Evolutionary conservation across 2,888 invertebrate genomes (phyloP), one percentile per base, ranked within the genome.

Genomic region (Digitonthophagus gazella): DNA sequence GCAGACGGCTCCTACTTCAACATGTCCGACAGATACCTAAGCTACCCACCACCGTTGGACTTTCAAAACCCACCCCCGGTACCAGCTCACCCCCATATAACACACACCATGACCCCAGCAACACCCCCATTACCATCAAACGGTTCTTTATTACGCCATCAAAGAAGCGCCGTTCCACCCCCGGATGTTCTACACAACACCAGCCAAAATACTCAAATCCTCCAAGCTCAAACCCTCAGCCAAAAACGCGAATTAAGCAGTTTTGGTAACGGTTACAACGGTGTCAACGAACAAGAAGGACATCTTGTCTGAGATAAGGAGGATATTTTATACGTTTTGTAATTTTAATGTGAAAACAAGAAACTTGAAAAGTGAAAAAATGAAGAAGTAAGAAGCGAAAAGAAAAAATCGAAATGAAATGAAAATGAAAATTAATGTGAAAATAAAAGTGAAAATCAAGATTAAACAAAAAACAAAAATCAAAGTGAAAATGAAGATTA

Each of bases 1-100:
- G 85, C 91, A 22, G 92, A 92, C 78, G 92, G 92, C 64, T 90
- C 92, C 54, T 93, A 92, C 80, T 92, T 91, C 85, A 92, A 92
- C 81, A 91, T 92, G 89, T 91, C 92, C 1, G 92, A 92, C 72
- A 85, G 92, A 77, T 93, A 93, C 81, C 85, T 93, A 68, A 92
- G 93, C 0, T 93, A 93, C 82, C 93, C 93, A 28, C 92, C 93
- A 0, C 85, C 90, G 19, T 84, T 89, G 79, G 90, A 90, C 78
- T 89, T 89, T 54, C 89, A 89, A 57, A 84, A 83, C 73, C 85
- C 85, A 73, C 86, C 86, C 57, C 84, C 84, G 0, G 74, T 77
- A 19, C 76, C 86, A 84, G 71, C 77, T 84, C 85, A 57, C 78
- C 88, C 79, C 88, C 87, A 28, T 88, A 86, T 75, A 86, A 87